These are phyloP conservation scores for Drosophila peninsularis DNA, from an alignment of 2,888 invertebrate species.

Conservation along the genomic window DNA sequence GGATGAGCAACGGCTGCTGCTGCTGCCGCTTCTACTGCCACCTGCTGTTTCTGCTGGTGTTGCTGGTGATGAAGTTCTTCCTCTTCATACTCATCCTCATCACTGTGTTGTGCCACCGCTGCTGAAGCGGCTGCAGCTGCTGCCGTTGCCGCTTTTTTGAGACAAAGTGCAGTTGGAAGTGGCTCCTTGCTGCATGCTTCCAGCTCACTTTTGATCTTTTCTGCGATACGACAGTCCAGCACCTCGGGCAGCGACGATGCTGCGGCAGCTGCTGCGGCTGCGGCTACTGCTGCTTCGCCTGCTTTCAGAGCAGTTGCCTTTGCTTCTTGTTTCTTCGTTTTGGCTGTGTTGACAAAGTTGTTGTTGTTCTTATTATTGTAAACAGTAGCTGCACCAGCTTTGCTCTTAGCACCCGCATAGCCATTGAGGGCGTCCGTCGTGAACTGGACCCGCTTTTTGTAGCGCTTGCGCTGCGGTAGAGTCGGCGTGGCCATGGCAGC, in stretches of 20 bases:
- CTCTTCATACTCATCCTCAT: slow-evolving; percentile 79
- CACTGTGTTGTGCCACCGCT: slow-evolving; percentile 56
- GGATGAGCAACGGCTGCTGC: slow-evolving; percentile 10
- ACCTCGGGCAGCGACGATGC: slow-evolving; percentile 81
- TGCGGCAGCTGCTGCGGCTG: slow-evolving; percentile 60
- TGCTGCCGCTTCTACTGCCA: slow-evolving; percentile 32
- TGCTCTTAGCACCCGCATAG: slow-evolving; percentile 49
- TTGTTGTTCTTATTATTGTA: slow-evolving; percentile 15
- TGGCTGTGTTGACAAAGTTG: slow-evolving; percentile 51
- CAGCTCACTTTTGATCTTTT: slow-evolving; percentile 84
- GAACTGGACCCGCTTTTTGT: slow-evolving; percentile 84
- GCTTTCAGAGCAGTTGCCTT: slow-evolving; percentile 72
- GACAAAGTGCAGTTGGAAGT: slow-evolving; percentile 73
- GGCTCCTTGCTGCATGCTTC: slow-evolving; percentile 82
- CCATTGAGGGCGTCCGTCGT: slow-evolving; percentile 82
- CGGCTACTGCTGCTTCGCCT: slow-evolving; percentile 52
- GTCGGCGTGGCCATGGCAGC: slow-evolving; percentile 57
- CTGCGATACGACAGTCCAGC: slow-evolving; percentile 84
- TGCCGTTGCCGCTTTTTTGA: slow-evolving; percentile 72
- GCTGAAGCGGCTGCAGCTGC: slow-evolving; percentile 49
- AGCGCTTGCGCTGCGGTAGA: slow-evolving; percentile 75
- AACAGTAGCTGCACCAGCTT: slow-evolving; percentile 13
- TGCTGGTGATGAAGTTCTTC: slow-evolving; percentile 46
- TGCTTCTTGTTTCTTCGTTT: slow-evolving; percentile 83
- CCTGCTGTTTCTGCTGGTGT: slow-evolving; percentile 48